Percentiles rank a stretch among this genome's conserved stretches.
These are phyloP conservation scores for Ciconia stormi DNA, from an alignment of 2,113 vertebrate genomes.

Conservation along the genomic window DNA sequence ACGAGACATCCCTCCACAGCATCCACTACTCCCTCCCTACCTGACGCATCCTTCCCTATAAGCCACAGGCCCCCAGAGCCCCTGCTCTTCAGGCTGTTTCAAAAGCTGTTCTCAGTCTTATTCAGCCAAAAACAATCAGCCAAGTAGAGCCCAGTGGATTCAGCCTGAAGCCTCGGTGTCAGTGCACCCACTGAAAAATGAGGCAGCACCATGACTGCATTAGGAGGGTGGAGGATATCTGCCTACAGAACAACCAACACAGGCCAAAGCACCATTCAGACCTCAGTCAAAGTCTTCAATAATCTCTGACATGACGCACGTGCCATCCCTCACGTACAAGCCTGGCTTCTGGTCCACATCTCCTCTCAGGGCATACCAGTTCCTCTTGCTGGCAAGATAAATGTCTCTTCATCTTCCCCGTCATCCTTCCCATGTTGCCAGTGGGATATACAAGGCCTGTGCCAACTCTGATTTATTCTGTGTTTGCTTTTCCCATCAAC, in stretches of 20 bases:
- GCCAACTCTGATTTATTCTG: background rate
- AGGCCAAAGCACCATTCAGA: background rate
- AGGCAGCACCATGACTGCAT: background rate
- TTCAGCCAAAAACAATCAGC: background rate
- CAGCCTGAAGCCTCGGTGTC: background rate
- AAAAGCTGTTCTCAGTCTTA: background rate
- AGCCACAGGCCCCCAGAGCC: background rate
- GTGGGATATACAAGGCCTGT: background rate
- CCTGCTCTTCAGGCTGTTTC: background rate
- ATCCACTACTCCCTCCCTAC: background rate
- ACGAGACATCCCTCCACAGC: background rate
- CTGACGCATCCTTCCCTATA: background rate
- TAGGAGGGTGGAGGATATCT: background rate
- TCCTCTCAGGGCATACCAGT: background rate
- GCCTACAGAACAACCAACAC: background rate
- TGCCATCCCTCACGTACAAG: rapidly evolving
- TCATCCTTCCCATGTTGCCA: background rate
- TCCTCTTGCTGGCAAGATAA: background rate
- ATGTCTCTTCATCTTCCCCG: background rate
- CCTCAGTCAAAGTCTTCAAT: background rate
- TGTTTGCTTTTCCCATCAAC: background rate
- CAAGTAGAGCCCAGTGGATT: background rate
- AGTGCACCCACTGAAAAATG: background rate
- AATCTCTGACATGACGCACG: background rate
- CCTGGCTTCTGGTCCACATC: background rate